Base-by-base conservation (phyloP, 2,113 vertebrate species). In the Albula goreensis region DNA sequence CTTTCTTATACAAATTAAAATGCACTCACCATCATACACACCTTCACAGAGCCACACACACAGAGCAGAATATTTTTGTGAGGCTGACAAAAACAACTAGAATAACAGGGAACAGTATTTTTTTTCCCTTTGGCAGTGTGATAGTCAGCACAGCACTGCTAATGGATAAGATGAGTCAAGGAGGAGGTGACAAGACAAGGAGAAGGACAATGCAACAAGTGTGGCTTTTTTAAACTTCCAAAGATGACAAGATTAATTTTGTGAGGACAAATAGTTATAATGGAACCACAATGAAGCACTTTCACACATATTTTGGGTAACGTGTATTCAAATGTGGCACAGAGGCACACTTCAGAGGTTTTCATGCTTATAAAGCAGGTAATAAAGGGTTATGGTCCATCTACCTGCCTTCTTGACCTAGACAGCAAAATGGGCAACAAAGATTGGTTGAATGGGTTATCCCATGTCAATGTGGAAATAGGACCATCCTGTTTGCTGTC, bases 41-140 rank as follows among this genome's bases (percentile, higher is more conserved):
- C 60, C 84, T 79, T 51, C 82, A 86, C 22, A 70, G 78, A 82
- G 66, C 11, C 41, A 84, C 83, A 87, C 51, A 81, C 78, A 83
- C 81, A 50, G 50, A 83, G 53, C 78, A 82, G 85, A 12, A 82
- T 49, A 85, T 88, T 51, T 41, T 41, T 78, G 22, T 70, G 66
- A 70, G 60, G 80, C 87, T 88, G 87, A 82, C 83, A 88, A 88
- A 82, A 60, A 56, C 74, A 88, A 88, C 82, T 81, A 88, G 56
- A 78, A 66, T 66, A 66, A 85, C 74, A 63, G 31, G 80, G 17
- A 63, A 77, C 22, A 17, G 17, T 63, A 48, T 84, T 83, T 84
- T 57, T 57, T 41, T 41, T 41, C 31, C 49, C 15, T 85, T 52
- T 22, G 22, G 3, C 25, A 17, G 49, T 50, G 15, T 25, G 63